These are phyloP conservation scores for Labeo catla DNA, from an alignment of 2,113 vertebrate genomes.

Conservation along the genomic window DNA sequence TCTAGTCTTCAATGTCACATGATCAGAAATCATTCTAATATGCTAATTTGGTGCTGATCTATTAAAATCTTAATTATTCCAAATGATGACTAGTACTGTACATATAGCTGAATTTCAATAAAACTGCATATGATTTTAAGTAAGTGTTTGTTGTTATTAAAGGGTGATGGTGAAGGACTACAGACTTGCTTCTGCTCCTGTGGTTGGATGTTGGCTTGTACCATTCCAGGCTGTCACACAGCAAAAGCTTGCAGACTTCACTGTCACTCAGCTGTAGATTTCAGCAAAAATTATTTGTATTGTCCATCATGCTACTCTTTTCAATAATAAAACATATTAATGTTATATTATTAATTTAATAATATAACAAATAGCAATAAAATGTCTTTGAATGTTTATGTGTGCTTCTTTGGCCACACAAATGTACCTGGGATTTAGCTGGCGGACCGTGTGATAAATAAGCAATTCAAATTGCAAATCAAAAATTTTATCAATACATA, in stretches of 20 bases:
- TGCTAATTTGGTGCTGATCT: background rate
- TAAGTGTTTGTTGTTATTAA: background rate
- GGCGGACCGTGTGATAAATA: background rate
- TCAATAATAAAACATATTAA: background rate
- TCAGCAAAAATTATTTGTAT: background rate
- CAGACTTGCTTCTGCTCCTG: background rate
- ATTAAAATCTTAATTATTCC: background rate
- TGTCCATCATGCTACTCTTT: background rate
- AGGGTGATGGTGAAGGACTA: constrained; percentile 52
- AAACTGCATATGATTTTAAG: background rate
- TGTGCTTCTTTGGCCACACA: background rate
- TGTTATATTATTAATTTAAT: too few relatives aligned
- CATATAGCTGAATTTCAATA: too few relatives aligned
- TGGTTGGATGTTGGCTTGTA: constrained; percentile 51
- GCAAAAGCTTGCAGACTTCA: constrained; percentile 42
- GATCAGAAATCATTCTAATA: background rate
- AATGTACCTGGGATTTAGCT: background rate
- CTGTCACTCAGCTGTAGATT: constrained; percentile 35
- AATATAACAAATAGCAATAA: background rate
- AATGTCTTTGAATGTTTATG: background rate
- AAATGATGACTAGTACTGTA: background rate
- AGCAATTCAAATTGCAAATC: too few relatives aligned
- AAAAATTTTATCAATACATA: too few relatives aligned
- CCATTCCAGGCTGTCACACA: constrained; percentile 45
- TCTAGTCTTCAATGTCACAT: background rate